These are phyloP conservation scores for Heliocidaris erythrogramma DNA, from an alignment of 35 echinoderm and acorn worm species.

Conservation along the genomic window DNA sequence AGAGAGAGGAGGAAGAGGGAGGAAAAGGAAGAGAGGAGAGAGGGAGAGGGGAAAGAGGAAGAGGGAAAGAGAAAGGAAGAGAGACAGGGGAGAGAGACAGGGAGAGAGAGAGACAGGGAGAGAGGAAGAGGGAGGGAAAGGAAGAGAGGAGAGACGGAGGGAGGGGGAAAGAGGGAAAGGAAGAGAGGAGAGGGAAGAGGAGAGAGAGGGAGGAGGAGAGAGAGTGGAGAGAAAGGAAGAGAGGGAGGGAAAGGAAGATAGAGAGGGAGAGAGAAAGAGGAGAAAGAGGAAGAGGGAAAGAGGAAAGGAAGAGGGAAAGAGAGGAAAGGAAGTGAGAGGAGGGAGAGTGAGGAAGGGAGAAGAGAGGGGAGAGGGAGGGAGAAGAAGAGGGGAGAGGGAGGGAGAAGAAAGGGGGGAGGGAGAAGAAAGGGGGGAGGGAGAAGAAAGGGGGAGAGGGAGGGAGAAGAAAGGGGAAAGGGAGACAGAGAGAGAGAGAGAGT, in stretches of 20 bases:
- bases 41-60: not conserved
- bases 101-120: not conserved
- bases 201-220: not conserved
- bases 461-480: not conserved
- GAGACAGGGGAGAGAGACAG: not conserved
- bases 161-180: not conserved
- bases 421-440: not conserved
- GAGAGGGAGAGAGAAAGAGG: not conserved
- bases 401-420: too few species aligned
- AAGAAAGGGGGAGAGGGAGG: not conserved
- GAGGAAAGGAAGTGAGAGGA: not conserved
- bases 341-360: not conserved
- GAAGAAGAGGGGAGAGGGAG: too few species aligned
- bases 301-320: not conserved
- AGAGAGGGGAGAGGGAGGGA: too few species aligned
- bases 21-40: not conserved
- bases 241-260: not conserved
- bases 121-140: too few species aligned
- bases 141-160: not conserved
- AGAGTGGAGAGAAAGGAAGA: too few species aligned
- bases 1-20: not conserved
- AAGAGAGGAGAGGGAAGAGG: not conserved
- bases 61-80: not conserved
- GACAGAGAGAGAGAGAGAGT: too few species aligned
- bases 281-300: too few species aligned